Percentiles rank a stretch among this genome's conserved stretches.
These are phyloP conservation scores for Eilema sororculum DNA, from an alignment of 2,888 invertebrate species.

Conservation along the genomic window DNA sequence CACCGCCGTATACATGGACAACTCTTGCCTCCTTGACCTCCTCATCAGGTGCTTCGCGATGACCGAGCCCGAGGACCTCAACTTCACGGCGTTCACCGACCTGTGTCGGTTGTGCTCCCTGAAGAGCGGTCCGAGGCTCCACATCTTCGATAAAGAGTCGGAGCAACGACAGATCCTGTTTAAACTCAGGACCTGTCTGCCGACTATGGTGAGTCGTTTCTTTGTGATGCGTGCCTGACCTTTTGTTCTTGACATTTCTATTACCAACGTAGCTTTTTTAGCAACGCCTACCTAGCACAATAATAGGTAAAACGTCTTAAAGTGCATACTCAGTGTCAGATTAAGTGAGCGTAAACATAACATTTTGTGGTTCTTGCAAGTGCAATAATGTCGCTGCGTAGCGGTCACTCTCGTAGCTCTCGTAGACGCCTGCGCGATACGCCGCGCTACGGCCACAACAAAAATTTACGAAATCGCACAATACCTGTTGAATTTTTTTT, in stretches of 20 bases:
- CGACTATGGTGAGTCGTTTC: constrained; percentile 88
- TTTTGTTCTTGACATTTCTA: constrained; percentile 50
- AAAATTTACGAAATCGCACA: constrained; percentile 51
- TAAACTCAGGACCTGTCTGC: constrained; percentile 90
- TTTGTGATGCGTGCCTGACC: constrained; percentile 33
- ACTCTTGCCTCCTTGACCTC: constrained; percentile 87
- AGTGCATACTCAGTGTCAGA: constrained; percentile 15
- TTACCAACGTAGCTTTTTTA: constrained; percentile 16
- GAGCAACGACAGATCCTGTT: constrained; percentile 90
- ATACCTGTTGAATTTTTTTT: constrained; percentile 68
- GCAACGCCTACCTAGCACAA: background rate
- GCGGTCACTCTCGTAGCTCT: constrained; percentile 65
- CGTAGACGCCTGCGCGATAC: constrained; percentile 84
- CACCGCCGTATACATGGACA: constrained; percentile 86
- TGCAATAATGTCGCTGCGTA: constrained; percentile 59
- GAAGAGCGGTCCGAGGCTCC: constrained; percentile 89
- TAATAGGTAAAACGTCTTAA: background rate
- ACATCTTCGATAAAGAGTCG: constrained; percentile 91
- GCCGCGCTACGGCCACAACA: constrained; percentile 63
- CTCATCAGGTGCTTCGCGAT: constrained; percentile 88
- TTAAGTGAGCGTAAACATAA: constrained; percentile 53
- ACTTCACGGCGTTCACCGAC: constrained; percentile 90
- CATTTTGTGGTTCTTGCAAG: constrained; percentile 43
- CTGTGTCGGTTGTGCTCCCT: constrained; percentile 90
- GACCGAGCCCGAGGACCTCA: constrained; percentile 90